phyloP scores from a whole-genome alignment of 2,888 invertebrate species.

The Chymomyza caudatula region DNA sequence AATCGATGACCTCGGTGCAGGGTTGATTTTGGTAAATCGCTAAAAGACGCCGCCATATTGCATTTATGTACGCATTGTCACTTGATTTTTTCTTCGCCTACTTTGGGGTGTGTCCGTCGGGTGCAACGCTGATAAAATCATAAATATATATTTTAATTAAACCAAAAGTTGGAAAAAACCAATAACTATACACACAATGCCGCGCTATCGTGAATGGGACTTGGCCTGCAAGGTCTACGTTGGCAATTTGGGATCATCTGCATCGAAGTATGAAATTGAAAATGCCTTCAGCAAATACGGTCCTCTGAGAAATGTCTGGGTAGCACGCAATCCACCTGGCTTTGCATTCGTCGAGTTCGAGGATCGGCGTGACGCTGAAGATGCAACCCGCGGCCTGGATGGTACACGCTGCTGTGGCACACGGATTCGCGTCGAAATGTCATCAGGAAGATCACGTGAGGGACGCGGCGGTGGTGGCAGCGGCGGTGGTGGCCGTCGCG shows the following conservation, averaged over 20 bases:
- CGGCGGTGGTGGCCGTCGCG: conserved; percentile 65
- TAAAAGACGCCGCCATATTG: conserved; percentile 11
- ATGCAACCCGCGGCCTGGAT: conserved; percentile 88
- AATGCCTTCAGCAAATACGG: conserved; percentile 91
- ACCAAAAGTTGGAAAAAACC: background rate
- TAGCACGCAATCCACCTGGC: conserved; percentile 93
- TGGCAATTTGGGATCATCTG: conserved; percentile 91
- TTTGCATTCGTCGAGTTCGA: conserved; percentile 93
- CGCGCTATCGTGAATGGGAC: conserved; percentile 85
- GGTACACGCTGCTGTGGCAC: conserved; percentile 93
- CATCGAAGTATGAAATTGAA: conserved; percentile 91
- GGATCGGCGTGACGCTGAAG: conserved; percentile 90
- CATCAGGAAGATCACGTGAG: conserved; percentile 88
- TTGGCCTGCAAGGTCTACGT: conserved; percentile 93
- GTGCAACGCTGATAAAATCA: conserved; percentile 4
- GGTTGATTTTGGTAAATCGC: conserved; percentile 14
- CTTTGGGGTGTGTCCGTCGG: conserved; percentile 35
- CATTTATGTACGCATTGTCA: conserved; percentile 1
- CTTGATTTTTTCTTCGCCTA: conserved; percentile 38
- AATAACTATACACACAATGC: conserved; percentile 59
- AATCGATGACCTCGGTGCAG: conserved; percentile 13
- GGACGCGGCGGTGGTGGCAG: conserved; percentile 81
- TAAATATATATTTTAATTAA: conserved; percentile 3
- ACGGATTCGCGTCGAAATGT: conserved; percentile 95
- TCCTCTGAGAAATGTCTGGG: conserved; percentile 92